Percentiles rank a stretch among this genome's conserved stretches.
These are phyloP conservation scores for Falco berigora DNA, from an alignment of 2,797 vertebrate genomes.

Conservation along the genomic window DNA sequence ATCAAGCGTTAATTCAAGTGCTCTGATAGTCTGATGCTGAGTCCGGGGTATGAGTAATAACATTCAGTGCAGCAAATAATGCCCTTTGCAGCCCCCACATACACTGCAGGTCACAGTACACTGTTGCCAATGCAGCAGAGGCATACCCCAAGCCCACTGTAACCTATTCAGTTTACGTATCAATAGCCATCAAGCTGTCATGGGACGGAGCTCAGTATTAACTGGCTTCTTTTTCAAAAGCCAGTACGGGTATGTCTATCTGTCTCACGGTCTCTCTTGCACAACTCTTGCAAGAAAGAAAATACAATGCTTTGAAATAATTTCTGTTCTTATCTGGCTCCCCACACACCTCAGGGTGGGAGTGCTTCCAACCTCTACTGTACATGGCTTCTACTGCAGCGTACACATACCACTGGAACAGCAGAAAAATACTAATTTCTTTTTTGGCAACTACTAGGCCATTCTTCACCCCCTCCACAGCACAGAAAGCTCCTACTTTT, in stretches of 20 bases:
- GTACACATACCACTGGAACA: not conserved
- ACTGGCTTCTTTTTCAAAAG: not conserved
- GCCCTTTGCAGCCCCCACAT: not conserved
- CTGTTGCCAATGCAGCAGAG: not conserved
- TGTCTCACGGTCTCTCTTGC: not conserved
- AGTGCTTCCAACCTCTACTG: not conserved
- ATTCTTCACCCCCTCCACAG: not conserved
- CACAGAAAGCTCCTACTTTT: not conserved
- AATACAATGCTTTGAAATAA: not conserved
- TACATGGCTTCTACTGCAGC: not conserved
- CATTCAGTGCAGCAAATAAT: not conserved
- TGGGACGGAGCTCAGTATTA: not conserved
- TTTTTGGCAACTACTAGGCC: not conserved
- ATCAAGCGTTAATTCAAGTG: not conserved
- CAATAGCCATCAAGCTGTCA: not conserved
- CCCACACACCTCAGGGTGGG: not conserved
- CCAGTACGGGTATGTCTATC: not conserved
- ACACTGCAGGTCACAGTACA: accelerated
- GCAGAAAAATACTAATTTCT: not conserved
- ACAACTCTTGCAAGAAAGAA: not conserved
- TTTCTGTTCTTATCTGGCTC: not conserved
- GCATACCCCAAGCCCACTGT: accelerated
- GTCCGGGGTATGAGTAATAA: not conserved
- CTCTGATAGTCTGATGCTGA: not conserved
- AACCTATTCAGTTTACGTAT: not conserved